These are phyloP conservation scores for Sinocyclocheilus anshuiensis DNA, from an alignment of 2,113 vertebrate species.

Conservation along the genomic window DNA sequence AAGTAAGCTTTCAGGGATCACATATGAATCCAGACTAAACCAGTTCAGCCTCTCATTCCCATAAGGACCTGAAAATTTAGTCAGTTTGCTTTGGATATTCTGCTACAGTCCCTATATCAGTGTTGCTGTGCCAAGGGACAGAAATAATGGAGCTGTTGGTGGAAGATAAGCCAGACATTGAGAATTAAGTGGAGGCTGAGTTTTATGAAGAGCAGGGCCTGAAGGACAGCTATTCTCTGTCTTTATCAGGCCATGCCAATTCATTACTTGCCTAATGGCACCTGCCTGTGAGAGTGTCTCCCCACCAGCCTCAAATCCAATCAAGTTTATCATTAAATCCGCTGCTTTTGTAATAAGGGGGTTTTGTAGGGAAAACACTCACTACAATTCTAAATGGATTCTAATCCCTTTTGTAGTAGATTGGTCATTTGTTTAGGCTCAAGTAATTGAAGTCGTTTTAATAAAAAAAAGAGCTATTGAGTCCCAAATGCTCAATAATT, in stretches of 20 bases:
- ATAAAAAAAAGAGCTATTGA: slow-evolving; percentile 13
- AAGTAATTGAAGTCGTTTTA: slow-evolving; percentile 20
- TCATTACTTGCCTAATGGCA: slow-evolving; percentile 55
- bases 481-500: background rate
- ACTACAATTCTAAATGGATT: slow-evolving; percentile 44
- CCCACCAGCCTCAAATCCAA: slow-evolving; percentile 49
- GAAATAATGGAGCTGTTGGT: slow-evolving; percentile 41
- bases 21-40: background rate
- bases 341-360: slow-evolving; percentile 44
- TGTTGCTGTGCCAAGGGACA: slow-evolving; percentile 40
- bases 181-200: slow-evolving; percentile 43
- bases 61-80: background rate
- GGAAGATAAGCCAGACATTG: slow-evolving; percentile 47
- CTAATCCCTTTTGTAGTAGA: slow-evolving; percentile 46
- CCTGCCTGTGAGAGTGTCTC: slow-evolving; percentile 23
- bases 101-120: slow-evolving; percentile 13
- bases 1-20: background rate
- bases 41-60: background rate
- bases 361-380: slow-evolving; percentile 24
- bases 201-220: slow-evolving; percentile 51
- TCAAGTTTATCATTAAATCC: slow-evolving; percentile 57
- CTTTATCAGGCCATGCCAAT: slow-evolving; percentile 46
- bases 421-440: slow-evolving; percentile 22
- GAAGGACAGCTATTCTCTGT: slow-evolving; percentile 52
- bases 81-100: slow-evolving; percentile 14